Evolutionary conservation across 2,888 invertebrate species (phyloP), one percentile per base, ranked within the genome.

Genomic region (Dynastes grantii): DNA sequence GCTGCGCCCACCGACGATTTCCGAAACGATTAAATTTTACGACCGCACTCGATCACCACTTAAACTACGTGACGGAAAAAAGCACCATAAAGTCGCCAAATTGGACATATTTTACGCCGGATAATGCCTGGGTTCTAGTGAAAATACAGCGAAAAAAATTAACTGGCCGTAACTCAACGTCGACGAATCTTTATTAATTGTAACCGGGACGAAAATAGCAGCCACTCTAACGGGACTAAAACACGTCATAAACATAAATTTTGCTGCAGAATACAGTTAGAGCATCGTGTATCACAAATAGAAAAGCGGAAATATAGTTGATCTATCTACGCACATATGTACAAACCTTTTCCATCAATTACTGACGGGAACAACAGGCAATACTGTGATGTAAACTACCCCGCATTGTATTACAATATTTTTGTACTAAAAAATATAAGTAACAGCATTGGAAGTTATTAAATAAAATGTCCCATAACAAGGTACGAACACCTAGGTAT

Each of bases 81-180:
- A 29, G 68, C 68, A 27, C 68, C 68, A 51, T 68, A 68, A 68
- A 68, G 68, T 68, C 68, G 68, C 68, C 68, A 51, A 68, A 68
- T 68, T 68, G 68, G 51, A 51, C 68, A 51, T 68, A 68, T 51
- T 68, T 68, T 68, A 68, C 51, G 68, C 27, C 13, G 51, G 29
- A 29, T 51, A 51, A 51, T 68, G 68, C 29, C 29, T 13, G 27
- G n/a, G 16, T 22, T 16, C 55, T 45, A 45, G 45, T 45, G 45
- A 45, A 45, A 45, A 45, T 45, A 45, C 45, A 11, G 45, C 11
- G 45, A 58, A 68, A 49, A 68, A 51, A 68, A n/a, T 51, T 68
- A 68, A 68, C 68, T 27, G 27, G 51, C 68, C 27, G 51, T 68
- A 68, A 68, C 51, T 68, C 68, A 68, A 51, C 51, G 68, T 68